Conservation (phyloP, 1,140 invertebrate genomes). For the Zaprionus tsacasi region DNA sequence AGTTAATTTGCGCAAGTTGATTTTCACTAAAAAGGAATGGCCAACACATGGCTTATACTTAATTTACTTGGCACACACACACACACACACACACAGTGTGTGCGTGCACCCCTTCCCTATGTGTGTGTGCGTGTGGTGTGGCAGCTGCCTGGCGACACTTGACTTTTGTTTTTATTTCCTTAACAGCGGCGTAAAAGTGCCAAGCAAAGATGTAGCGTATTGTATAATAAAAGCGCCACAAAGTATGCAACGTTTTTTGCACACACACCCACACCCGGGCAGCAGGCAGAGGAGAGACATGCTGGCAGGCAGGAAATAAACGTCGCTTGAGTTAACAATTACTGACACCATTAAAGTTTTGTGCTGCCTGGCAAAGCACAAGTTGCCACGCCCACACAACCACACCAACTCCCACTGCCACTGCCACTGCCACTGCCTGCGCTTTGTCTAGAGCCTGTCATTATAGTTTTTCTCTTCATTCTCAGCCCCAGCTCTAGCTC, state of each 20-base stretch:
- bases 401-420: not conserved
- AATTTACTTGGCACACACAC: constrained; percentile 69
- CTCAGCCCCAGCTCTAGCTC: not conserved
- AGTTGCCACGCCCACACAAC: constrained; percentile 42
- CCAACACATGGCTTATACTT: constrained; percentile 71
- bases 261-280: constrained; percentile 5
- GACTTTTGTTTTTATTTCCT: constrained; percentile 76
- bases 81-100: not conserved
- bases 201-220: constrained; percentile 69
- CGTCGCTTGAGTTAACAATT: constrained; percentile 82
- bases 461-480: constrained; percentile 63
- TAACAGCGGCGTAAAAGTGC: constrained; percentile 70
- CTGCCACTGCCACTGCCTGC: not conserved
- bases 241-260: constrained; percentile 66
- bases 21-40: constrained; percentile 42
- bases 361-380: constrained; percentile 17
- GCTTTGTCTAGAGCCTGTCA: constrained; percentile 62
- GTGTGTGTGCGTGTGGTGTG: constrained; percentile 17
- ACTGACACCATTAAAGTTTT: constrained; percentile 82
- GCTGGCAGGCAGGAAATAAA: constrained; percentile 72
- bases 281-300: constrained; percentile 3
- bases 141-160: constrained; percentile 64
- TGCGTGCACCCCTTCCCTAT: not conserved
- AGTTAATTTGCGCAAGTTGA: constrained; percentile 66
- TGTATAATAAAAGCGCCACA: constrained; percentile 75